Evolutionary conservation across 2,888 invertebrate genomes (phyloP).

Genomic region (Lydus trimaculatus): DNA sequence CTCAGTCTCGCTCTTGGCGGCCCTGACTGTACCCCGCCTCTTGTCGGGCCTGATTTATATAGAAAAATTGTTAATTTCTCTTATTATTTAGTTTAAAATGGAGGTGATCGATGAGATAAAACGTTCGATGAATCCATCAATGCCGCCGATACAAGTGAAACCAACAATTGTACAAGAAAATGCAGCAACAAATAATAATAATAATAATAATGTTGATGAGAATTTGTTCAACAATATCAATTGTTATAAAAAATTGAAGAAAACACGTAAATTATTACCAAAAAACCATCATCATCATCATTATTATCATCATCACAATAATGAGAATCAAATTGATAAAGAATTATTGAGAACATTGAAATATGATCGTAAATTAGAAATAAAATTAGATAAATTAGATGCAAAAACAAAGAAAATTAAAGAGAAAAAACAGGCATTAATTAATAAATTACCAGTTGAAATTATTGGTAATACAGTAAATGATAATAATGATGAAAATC

Average conservation of each 20-base stretch:
- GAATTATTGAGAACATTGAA: constrained; percentile 42
- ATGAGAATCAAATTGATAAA: neutral
- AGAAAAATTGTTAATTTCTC: constrained; percentile 6
- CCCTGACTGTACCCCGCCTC: no score
- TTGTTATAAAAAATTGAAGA: neutral
- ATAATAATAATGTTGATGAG: neutral
- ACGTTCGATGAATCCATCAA: constrained; percentile 26
- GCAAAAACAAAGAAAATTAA: constrained; percentile 57
- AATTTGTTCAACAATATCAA: neutral
- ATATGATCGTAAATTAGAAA: constrained; percentile 54
- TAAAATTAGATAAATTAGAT: constrained; percentile 59
- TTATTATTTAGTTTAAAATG: constrained; percentile 52
- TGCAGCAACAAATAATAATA: no score
- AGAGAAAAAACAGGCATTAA: constrained; percentile 53
- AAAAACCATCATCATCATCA: neutral
- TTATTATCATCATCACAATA: neutral
- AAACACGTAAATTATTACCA: neutral
- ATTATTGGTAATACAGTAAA: neutral
- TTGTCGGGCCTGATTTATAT: no score
- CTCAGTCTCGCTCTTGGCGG: no score
- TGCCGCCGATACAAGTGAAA: neutral
- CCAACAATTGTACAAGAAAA: neutral
- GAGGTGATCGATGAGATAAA: constrained; percentile 53
- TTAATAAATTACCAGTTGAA: constrained; percentile 42
- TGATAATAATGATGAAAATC: neutral